A percentile compares a stretch with the other conserved stretches of the same genome.
These are phyloP conservation scores for Hucho hucho DNA, from an alignment of 2,113 vertebrate genomes.

Conservation along the genomic window DNA sequence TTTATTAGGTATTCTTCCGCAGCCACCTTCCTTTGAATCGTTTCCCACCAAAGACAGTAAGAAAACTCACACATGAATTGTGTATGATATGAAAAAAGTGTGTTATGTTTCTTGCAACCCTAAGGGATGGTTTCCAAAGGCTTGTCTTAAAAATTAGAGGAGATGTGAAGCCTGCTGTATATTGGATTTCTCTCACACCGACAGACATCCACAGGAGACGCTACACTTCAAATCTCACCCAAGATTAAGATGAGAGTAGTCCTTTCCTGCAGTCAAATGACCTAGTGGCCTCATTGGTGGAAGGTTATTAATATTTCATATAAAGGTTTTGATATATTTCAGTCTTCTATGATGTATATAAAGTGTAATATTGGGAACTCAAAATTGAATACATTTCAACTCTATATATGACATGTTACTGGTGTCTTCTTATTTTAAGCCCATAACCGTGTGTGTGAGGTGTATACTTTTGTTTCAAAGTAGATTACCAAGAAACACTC, in stretches of 20 bases:
- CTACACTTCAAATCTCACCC: conserved; percentile 8
- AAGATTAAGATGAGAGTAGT: conserved; percentile 11
- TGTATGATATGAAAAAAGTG: conserved; percentile 17
- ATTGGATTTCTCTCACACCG: conserved; percentile 15
- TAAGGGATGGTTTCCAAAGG: conserved; percentile 18
- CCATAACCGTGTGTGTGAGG: no score
- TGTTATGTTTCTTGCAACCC: conserved; percentile 3
- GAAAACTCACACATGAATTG: conserved; percentile 24
- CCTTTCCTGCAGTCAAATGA: no score
- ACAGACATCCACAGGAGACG: conserved; percentile 8
- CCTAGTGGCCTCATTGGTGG: no score
- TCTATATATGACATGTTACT: no score
- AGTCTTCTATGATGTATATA: no score
- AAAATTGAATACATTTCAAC: no score
- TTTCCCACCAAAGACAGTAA: background rate
- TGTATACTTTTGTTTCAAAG: no score
- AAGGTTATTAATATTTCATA: no score
- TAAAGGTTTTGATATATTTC: no score
- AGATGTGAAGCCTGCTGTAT: background rate
- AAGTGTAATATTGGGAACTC: no score
- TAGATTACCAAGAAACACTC: no score
- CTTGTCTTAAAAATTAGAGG: conserved; percentile 23
- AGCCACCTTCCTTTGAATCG: background rate
- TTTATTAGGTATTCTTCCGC: conserved; percentile 6
- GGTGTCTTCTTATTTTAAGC: no score